Evolutionary conservation across 64 coral and sea anemone genomes (phyloP), one percentile per base, ranked within the genome.

Genomic region (Montipora capricornis): DNA sequence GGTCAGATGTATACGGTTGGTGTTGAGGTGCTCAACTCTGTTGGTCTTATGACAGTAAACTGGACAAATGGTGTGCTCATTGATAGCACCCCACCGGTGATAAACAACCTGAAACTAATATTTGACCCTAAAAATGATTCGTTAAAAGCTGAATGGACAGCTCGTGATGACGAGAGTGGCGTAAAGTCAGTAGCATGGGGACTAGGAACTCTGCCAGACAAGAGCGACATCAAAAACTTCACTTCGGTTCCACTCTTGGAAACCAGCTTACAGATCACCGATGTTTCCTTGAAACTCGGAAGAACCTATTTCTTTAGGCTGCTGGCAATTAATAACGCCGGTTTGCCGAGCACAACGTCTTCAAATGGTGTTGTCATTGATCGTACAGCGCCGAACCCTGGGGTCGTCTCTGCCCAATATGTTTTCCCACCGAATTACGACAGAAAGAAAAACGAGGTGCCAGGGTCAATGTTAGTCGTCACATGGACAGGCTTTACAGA

Each of bases 401-500:
- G 97, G 52, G 75, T 86, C 70, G 94, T 98, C 1, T 80, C 60
- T 44, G 97, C 97, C 49, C 67, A 98, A 76, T 94, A 93, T 73
- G 84, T 78, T 46, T 84, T 98, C 75, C 97, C 94, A 12, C 24
- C 44, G 50, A 89, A 78, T 37, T 98, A 96, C 59, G 92, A 98
- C 79, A 79, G 94, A 84, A 96, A 44, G 49, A 87, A 77, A 29
- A 96, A 96, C 12, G 75, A 60, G 14, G 91, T 95, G 3, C 77
- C 88, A 2, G 89, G 74, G 17, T 82, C 97, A 5, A 89, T 89
- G 5, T 94, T 98, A 51, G 73, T 81, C 1, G 94, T 94, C 1
- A 88, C 91, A 10, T 98, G 97, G 97, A 98, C 91, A 75, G 97
- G 94, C 71, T 98, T 98, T 79, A 64, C 89, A 71, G 97, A 98